Base-by-base conservation (phyloP, 1,140 invertebrate species). In the Ooceraea biroi region DNA sequence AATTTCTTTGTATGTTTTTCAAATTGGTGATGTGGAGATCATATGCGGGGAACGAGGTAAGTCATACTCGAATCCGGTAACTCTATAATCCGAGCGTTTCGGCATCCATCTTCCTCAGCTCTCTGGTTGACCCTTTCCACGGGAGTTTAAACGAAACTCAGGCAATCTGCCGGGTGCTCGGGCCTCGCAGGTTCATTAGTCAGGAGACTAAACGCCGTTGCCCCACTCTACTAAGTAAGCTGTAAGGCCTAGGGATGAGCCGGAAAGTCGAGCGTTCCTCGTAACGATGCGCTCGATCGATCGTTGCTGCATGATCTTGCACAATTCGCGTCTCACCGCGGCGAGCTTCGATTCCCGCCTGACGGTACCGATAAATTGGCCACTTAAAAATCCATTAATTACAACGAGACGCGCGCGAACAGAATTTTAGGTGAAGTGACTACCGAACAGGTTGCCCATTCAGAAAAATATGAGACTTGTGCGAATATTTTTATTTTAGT, bases 351-450 rank as follows among this genome's bases (percentile, higher is more conserved):
- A 85, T 78, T 84, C 83, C 65, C 68, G 10, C 66, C 66, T 89
- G 88, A 87, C 89, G 87, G 90, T 84, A 74, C 36, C 76, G 55
- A 76, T 85, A 92, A 91, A 93, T 92, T 91, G 91, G 85, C 91
- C 93, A 92, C 91, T 94, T 94, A 93, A 94, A 94, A 94, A 78
- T 92, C 92, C 84, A 94, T 94, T 94, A 94, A 94, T 94, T 91
- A 92, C 86, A 88, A 52, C 85, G 71, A 86, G 69, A 76, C 68
- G 22, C 57, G 80, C 25, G 60, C 66, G 46, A 63, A 61, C 52
- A 19, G n/a, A 57, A 68, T 68, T 68, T 78, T 3, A 14, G 27
- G 27, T 22, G 12, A 36, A 50, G 36, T 27, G 61, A 68, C 50
- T 78, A 27, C 36, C 48, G 65, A 69, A 58, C 30, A 69, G 48